Base-by-base conservation (phyloP, 2,888 invertebrate genomes). In the Hyalella azteca region DNA sequence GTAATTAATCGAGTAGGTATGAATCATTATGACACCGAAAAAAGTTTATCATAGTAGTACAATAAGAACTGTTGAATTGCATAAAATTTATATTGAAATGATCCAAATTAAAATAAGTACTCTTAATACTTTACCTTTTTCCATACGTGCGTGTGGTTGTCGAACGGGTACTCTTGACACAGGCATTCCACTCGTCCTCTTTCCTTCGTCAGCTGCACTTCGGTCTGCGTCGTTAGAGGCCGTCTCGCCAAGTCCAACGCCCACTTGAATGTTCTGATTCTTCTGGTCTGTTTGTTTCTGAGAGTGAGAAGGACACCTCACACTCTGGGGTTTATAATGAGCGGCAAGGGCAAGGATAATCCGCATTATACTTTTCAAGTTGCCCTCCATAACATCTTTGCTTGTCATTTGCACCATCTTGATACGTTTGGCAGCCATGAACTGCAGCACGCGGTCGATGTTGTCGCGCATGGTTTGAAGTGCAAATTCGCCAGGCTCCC, bases 311-410 rank as follows among this genome's bases (percentile, higher is more conserved):
- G 81, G 59, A 13, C 81, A 73, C 66, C 83, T 79, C 32, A 86
- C 86, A 59, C 85, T 85, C 77, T 85, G 86, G 7, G 87, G 87
- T 78, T 89, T 89, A 85, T 88, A 89, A 85, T 89, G 89, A 39
- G 89, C 89, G 4, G 89, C 89, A 75, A 89, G 86, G 0, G 89
- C 89, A 77, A 89, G 86, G 5, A 89, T 88, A 41, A 89, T 86
- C 40, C 89, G 85, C 89, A 89, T 89, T 36, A 89, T 88, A 32
- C 88, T 87, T 84, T 89, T 89, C 80, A 89, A 85, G 82, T 89
- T 89, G 0, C 89, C 79, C 88, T 88, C 76, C 87, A 87, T 78
- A 26, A 89, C 88, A 82, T 89, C 89, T 88, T 85, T 80, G 59
- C 85, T 85, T 26, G 85, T 85, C 54, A 86, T 88, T 81, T 87